Percentiles rank a stretch among this genome's conserved stretches.
phyloP scores from a whole-genome alignment of 1,140 invertebrate species.

The Monochamus saltuarius region DNA sequence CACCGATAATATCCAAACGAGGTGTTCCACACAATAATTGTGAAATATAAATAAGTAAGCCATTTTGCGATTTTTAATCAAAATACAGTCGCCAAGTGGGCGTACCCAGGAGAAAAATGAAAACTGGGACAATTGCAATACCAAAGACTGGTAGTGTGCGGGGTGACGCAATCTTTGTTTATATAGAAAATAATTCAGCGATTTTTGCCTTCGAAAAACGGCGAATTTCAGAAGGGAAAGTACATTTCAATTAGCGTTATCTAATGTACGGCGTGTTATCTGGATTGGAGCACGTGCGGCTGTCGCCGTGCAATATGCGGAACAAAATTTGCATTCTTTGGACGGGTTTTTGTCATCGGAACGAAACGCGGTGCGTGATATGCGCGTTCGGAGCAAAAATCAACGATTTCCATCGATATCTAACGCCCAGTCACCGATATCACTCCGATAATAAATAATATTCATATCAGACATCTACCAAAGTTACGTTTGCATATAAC shows the following conservation, averaged over 20 bases:
- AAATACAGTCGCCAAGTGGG: conserved; percentile 3
- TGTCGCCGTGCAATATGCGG: conserved; percentile 5
- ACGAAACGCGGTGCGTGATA: no score
- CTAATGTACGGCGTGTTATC: conserved; percentile 17
- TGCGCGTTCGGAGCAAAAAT: no score
- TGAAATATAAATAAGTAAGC: background rate
- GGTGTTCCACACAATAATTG: background rate
- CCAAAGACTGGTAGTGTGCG: background rate
- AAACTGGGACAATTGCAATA: conserved; percentile 23
- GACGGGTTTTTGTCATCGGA: no score
- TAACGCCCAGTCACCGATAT: no score
- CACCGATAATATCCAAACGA: no score
- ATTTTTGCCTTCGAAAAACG: conserved; percentile 18
- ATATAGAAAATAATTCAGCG: conserved; percentile 21
- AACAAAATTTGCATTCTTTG: conserved; percentile 17
- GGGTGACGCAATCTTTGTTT: conserved; percentile 8
- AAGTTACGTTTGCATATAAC: no score
- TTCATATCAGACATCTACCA: no score
- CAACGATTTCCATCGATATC: no score
- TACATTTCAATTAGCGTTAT: conserved; percentile 26
- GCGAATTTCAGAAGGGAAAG: conserved; percentile 16
- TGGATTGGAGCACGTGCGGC: conserved; percentile 9
- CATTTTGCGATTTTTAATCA: background rate
- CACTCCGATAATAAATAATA: no score
- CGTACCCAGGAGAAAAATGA: conserved; percentile 5